Base-by-base conservation (phyloP, 2,113 vertebrate genomes). In the Lepidiolamprologus cunningtoni region DNA sequence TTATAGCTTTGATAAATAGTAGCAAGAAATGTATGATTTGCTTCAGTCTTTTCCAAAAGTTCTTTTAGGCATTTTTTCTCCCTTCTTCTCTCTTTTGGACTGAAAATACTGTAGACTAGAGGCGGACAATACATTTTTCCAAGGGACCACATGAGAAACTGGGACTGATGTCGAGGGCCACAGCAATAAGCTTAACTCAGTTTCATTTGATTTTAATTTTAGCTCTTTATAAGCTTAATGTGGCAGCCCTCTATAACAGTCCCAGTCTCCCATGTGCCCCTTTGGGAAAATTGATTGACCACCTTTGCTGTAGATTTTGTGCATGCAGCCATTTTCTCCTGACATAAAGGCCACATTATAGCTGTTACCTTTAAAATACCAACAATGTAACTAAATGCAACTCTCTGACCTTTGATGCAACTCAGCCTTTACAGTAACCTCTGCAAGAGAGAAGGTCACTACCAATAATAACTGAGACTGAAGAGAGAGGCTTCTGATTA, bases 381-480 rank as follows among this genome's bases (percentile, higher is more conserved):
- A 92, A 95, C 94, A 95, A 94, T 93, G 92, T 89, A 79, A 93
- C 88, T 89, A 86, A 92, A 95, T 89, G 88, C 84, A 90, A 78
- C 88, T 82, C 14, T 10, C 35, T 91, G 95, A 95, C 95, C 96
- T 96, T 97, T 96, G 88, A 85, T 83, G 82, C 53, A 35, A 73
- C 89, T 35, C 87, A 85, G 89, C 91, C 86, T 94, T 94, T 88
- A 89, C 92, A 81, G 90, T 95, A 83, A 96, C 96, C 96, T 95
- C 91, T 91, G 80, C 58, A 61, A 80, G 86, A 89, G 94, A 96
- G 89, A 97, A 97, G 96, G 96, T 96, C 91, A 81, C 73, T 84
- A 90, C 94, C 95, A 96, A 94, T 96, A 95, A 96, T 96, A 97
- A 94, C 95, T 87, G 42, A 84, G 88, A 50, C 89, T 93, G 82